Base-by-base conservation (phyloP, 2,113 vertebrate genomes). In the Aphelocoma coerulescens region DNA sequence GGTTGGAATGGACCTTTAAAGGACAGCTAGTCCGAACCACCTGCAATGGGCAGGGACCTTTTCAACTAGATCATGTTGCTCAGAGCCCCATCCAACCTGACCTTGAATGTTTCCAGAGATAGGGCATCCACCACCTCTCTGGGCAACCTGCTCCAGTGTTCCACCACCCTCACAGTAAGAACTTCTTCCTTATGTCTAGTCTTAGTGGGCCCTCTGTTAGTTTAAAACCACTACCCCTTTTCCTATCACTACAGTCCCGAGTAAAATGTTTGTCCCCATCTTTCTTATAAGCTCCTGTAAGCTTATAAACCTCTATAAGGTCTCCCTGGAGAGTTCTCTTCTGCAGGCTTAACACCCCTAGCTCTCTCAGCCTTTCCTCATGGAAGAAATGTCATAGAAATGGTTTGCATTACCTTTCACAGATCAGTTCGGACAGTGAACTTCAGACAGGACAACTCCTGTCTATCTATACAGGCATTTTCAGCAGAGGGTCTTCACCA, bases 1-100 rank as follows among this genome's bases (percentile, higher is more conserved):
- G 4, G 3, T 37, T 65, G 32, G 43, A 86, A 39, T 6, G 10
- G 4, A 43, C 3, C 32, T 27, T 48, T 19, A 44, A 43, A 66
- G 52, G n/a, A 43, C 32, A 55, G 27, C 5, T 55, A 39, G 16
- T 49, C 23, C 1, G 1, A 49, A 4, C 4, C 7, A 15, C 6
- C 14, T 59, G 19, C 35, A 62, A 5, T 16, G 7, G 20, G 11
- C 16, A 32, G 21, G 21, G 35, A 21, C 13, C 8, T 58, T 57
- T 71, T 82, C 52, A 46, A 24, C 6, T 17, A 17, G 20, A n/a
- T 9, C 21, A 4, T 9, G 18, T 13, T 55, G 4, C 17, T 46
- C 39, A 62, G 33, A 78, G 13, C 3, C 41, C 21, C 0, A 0
- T n/a, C 6, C 10, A 66, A 10, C 7, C 32, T n/a, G 27, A 32